These are phyloP conservation scores for Gymnosoma rotundatum DNA, from an alignment of 2,888 invertebrate genomes.

Conservation along the genomic window DNA sequence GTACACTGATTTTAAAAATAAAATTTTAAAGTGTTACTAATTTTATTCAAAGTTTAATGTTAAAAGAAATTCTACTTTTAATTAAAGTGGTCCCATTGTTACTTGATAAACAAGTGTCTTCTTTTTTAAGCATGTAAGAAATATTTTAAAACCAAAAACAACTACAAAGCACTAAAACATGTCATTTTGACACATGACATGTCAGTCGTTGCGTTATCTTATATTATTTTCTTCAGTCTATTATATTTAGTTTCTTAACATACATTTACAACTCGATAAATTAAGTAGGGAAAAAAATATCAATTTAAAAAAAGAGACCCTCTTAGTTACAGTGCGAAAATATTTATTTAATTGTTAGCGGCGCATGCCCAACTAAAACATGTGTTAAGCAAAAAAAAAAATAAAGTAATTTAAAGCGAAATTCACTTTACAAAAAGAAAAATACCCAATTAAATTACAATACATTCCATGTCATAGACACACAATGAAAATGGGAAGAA, in stretches of 20 bases:
- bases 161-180: slow-evolving; percentile 4
- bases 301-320: slow-evolving; percentile 47
- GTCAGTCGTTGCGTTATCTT: slow-evolving; percentile 24
- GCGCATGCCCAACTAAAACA: slow-evolving; percentile 59
- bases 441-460: slow-evolving; percentile 41
- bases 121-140: too few species aligned
- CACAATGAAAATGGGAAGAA: slow-evolving; percentile 1
- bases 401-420: slow-evolving; percentile 57
- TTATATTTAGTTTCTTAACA: slow-evolving; percentile 36
- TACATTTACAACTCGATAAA: neutral
- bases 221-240: slow-evolving; percentile 9
- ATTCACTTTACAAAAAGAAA: slow-evolving; percentile 15
- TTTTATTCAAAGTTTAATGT: too few species aligned
- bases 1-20: too few species aligned
- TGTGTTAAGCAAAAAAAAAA: slow-evolving; percentile 13
- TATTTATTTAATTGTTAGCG: slow-evolving; percentile 52
- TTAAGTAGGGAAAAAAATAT: neutral
- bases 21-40: too few species aligned
- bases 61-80: too few species aligned
- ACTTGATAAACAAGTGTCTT: too few species aligned
- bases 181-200: slow-evolving; percentile 55
- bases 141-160: neutral
- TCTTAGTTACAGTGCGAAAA: slow-evolving; percentile 63
- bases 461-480: slow-evolving; percentile 22
- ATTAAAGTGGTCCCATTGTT: too few species aligned